A percentile compares a stretch with the other conserved stretches of the same genome.
These are phyloP conservation scores for Heteromyza rotundicornis DNA, from an alignment of 2,888 invertebrate genomes.

Conservation along the genomic window DNA sequence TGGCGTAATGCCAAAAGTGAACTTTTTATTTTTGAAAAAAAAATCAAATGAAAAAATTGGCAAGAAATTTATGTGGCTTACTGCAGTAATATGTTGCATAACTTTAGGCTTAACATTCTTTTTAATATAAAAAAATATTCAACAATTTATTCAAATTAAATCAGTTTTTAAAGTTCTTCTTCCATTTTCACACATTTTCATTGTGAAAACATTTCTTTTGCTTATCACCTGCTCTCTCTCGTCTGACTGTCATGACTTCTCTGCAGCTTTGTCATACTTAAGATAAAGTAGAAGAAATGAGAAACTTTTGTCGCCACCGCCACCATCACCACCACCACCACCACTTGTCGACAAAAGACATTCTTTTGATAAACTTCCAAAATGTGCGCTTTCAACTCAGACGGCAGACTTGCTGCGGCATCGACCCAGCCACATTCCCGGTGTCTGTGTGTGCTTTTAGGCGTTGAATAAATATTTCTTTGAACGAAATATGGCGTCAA, in stretches of 20 bases:
- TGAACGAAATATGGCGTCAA: conserved; percentile 10
- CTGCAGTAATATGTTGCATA: conserved; percentile 18
- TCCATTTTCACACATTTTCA: too few relatives aligned
- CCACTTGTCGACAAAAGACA: conserved; percentile 50
- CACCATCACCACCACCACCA: too few relatives aligned
- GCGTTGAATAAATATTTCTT: conserved; percentile 10
- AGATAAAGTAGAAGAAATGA: background rate
- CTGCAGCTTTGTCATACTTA: conserved; percentile 24
- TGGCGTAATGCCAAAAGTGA: background rate
- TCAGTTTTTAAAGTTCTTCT: too few relatives aligned
- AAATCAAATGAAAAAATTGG: background rate
- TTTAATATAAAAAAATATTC: too few relatives aligned
- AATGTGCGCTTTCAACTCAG: background rate
- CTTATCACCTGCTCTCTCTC: background rate
- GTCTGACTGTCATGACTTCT: background rate
- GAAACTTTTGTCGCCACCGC: background rate
- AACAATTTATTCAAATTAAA: too few relatives aligned
- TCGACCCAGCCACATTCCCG: background rate
- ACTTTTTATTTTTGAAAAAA: background rate
- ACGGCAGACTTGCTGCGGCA: background rate
- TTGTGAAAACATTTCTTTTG: too few relatives aligned
- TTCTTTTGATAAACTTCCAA: conserved; percentile 20
- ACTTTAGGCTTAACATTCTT: conserved; percentile 5
- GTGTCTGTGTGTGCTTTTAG: conserved; percentile 12
- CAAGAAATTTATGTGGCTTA: conserved; percentile 22